These are phyloP conservation scores for Oryzias woworae DNA, from an alignment of 2,113 vertebrate species.

Conservation along the genomic window DNA sequence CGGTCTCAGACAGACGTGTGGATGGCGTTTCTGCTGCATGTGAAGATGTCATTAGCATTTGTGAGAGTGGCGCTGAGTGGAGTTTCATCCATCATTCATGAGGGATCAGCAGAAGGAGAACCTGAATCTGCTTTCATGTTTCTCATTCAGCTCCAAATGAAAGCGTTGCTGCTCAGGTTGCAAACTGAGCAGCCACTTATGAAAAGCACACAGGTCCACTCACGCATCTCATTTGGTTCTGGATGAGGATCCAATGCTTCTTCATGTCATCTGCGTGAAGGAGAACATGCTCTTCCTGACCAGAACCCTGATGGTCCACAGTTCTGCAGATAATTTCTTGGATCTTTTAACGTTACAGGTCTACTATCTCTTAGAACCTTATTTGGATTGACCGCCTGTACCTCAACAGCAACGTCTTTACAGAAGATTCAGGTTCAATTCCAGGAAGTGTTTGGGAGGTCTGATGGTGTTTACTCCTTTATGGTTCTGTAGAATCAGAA, in stretches of 20 bases:
- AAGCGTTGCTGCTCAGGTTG: neutral
- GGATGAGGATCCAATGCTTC: neutral
- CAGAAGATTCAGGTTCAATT: no score
- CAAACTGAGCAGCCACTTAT: slow-evolving; percentile 22
- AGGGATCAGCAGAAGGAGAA: slow-evolving; percentile 4
- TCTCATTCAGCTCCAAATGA: neutral
- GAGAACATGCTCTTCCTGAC: no score
- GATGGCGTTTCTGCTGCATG: slow-evolving; percentile 29
- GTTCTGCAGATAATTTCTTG: no score
- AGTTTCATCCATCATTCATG: slow-evolving; percentile 46
- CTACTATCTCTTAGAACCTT: no score
- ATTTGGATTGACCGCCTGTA: no score
- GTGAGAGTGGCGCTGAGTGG: slow-evolving; percentile 24
- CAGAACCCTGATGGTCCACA: no score
- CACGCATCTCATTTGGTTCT: slow-evolving; percentile 46
- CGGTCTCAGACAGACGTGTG: slow-evolving; percentile 1
- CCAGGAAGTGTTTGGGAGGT: no score
- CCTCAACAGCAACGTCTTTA: no score
- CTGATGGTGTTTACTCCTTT: no score
- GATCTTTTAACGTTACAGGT: no score
- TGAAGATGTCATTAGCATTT: slow-evolving; percentile 51
- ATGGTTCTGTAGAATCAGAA: no score
- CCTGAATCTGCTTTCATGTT: neutral
- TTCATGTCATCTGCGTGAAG: no score
- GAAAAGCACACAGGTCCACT: slow-evolving; percentile 16